A percentile compares a stretch with the other conserved stretches of the same genome.
phyloP scores from a whole-genome alignment of 2,888 invertebrate species.

The Liodrosophila aerea region DNA sequence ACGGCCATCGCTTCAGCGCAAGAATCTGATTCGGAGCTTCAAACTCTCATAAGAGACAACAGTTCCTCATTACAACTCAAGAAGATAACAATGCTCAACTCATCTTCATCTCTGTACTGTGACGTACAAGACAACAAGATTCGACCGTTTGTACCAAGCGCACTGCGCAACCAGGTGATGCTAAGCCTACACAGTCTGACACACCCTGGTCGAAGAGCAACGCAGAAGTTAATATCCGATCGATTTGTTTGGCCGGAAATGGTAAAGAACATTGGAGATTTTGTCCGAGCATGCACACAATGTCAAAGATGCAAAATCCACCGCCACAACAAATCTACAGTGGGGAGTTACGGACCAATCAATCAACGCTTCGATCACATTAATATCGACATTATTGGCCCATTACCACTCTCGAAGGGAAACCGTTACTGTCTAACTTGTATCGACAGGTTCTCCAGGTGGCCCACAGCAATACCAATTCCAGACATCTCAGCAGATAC shows the following conservation, averaged over 20 bases:
- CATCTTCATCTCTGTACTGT: neutral
- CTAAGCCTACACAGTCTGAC: neutral
- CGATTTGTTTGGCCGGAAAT: neutral
- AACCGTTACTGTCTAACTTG: neutral
- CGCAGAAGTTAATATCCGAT: neutral
- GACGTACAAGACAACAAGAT: neutral
- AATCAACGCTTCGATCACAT: neutral
- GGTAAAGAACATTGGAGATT: neutral
- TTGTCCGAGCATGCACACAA: neutral
- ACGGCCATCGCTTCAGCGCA: too few relatives aligned
- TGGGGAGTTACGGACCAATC: neutral
- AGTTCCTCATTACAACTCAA: neutral
- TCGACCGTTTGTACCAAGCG: too few relatives aligned
- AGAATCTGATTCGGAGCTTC: too few relatives aligned
- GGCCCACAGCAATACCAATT: neutral
- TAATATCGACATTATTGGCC: too few relatives aligned
- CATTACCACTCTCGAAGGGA: neutral
- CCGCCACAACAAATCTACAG: neutral
- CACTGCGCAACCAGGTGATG: neutral
- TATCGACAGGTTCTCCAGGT: too few relatives aligned
- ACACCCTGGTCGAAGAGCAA: neutral
- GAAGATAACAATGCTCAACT: neutral
- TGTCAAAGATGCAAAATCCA: slow-evolving; percentile 1
- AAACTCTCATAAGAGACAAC: neutral
- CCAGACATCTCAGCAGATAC: neutral